Evolutionary conservation across 2,888 invertebrate genomes (phyloP), one percentile per base, ranked within the genome.

Genomic region (Dynastes grantii): DNA sequence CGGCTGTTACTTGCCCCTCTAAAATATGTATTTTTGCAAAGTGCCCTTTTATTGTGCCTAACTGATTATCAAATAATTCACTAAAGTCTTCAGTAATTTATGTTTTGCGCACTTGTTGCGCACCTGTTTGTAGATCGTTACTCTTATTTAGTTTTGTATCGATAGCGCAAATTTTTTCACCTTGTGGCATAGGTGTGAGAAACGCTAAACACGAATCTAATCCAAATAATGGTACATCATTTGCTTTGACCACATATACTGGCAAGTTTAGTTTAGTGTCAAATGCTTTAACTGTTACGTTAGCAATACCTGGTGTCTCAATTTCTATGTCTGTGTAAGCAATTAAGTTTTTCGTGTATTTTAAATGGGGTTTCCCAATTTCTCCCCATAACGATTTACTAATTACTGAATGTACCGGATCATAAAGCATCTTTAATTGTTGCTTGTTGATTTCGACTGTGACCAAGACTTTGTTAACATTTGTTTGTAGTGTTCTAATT

Each of bases 221-320:
- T n/a, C 70, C 77, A 68, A 77, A 77, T 16, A 77, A 58, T 55
- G 77, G 77, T 8, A 70, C 67, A 37, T 77, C 70, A 16, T 77
- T n/a, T 58, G 53, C n/a, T 49, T 58, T 11, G 32, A 55, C 27
- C 22, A 68, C 58, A 32, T 68, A 68, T 13, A 77, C 16, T 4
- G 70, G n/a, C 22, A 68, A 55, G 16, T 77, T 58, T 22, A 11
- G 8, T 68, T n/a, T 13, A 11, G 53, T 16, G 9, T 37, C 37
- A 16, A 70, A 77, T 13, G 67, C 70, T 27, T 1, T n/a, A 6
- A 77, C 61, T 2, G 9, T 65, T 2, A 65, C 65, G 2, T 65
- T n/a, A 16, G 65, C 40, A 65, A 65, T 16, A 2, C 65, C 65
- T n/a, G 2, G 40, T 8, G 65, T 45, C 3, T 65, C 65, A 9